phyloP scores from a whole-genome alignment of 2,113 vertebrate species.

The Planiliza haematocheilus region DNA sequence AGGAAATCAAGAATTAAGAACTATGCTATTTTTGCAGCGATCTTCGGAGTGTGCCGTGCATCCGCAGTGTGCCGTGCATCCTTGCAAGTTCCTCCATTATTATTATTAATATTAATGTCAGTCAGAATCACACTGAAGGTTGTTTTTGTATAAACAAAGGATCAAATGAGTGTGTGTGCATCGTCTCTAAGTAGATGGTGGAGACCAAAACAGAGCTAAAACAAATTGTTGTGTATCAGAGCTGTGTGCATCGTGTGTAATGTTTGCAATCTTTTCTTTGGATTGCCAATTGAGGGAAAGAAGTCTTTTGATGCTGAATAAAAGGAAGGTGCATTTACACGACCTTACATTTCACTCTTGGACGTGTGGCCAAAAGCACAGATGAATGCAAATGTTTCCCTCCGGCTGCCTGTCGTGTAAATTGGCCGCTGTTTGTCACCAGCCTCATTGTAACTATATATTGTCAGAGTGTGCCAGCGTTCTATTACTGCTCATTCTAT shows the following conservation, averaged over 20 bases:
- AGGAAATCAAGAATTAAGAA: conserved; percentile 21
- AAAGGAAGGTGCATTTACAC: no score
- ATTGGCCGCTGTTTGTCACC: not conserved
- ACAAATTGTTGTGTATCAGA: not conserved
- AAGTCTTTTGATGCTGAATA: no score
- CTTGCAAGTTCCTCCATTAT: not conserved
- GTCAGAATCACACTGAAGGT: no score
- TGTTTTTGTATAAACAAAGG: not conserved
- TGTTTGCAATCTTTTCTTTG: no score
- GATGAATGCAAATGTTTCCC: no score
- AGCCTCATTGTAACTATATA: not conserved
- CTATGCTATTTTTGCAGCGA: not conserved
- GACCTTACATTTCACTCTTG: no score
- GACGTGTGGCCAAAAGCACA: not conserved
- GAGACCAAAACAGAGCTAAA: not conserved
- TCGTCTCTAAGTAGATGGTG: no score
- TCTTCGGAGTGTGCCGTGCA: no score
- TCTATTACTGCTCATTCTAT: not conserved
- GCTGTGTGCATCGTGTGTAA: no score
- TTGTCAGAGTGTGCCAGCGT: not conserved
- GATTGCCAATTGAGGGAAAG: no score
- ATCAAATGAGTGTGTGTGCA: not conserved
- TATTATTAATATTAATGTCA: not conserved
- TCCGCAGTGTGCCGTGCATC: not conserved
- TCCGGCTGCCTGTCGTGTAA: not conserved